Evolutionary conservation across 2,888 invertebrate genomes (phyloP), one percentile per base, ranked within the genome.

Genomic region (Ectobius pallidus): DNA sequence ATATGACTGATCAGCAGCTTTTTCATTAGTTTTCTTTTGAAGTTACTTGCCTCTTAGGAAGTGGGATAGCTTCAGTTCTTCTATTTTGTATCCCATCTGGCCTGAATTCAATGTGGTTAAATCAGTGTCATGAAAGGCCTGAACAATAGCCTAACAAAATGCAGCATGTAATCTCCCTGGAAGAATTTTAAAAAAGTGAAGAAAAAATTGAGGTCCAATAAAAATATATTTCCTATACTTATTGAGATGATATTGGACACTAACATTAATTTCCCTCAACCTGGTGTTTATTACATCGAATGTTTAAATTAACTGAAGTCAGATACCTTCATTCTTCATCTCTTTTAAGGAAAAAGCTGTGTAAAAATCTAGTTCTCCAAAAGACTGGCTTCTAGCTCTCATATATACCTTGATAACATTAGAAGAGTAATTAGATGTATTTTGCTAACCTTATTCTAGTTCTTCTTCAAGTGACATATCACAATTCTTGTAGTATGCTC

Each of bases 401-500:
- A 34, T 34, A 34, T 11, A 7, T 22, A 52, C n/a, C 62, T 62
- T 34, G 20, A 39, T 42, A 25, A 42, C 49, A 49, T 25, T 70
- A 61, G 46, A 44, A 25, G 30, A 65, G 18, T 27, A 65, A 44
- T 20, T 70, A 70, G 32, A 46, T 62, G 62, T 70, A 62, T 70
- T 70, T 70, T 70, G 62, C 70, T 70, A 70, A 58, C 34, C 30
- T 20, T 42, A 44, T 25, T 62, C 27, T 58, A 70, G 20, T 11
- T 70, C 46, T 65, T 70, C 65, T 65, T 61, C 46, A 49, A 61
- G 44, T 70, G 62, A 70, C 70, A 70, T 70, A 70, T 70, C 70
- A 70, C 44, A 25, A n/a, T 58, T 44, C 16, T 18, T 65, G 44
- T 65, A 65, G 46, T 16, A 46, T 27, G 42, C 46, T 65, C 27